Evolutionary conservation across 2,113 vertebrate genomes (phyloP).

Genomic region (Tiliqua scincoides): DNA sequence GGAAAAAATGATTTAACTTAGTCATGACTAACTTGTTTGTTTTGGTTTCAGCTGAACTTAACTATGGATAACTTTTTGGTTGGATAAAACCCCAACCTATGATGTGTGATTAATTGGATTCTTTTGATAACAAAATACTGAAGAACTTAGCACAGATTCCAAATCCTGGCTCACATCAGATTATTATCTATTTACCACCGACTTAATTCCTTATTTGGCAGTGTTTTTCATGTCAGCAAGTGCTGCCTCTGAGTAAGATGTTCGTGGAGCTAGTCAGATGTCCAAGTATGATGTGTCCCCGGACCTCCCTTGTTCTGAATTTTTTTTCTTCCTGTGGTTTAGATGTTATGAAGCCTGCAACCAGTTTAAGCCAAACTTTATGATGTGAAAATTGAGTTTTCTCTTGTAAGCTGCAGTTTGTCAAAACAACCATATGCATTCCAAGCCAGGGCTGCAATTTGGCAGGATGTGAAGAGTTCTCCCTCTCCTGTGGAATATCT

Average conservation of each 20-base stretch:
- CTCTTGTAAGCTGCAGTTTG: constrained; percentile 69
- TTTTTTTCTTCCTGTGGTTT: constrained; percentile 61
- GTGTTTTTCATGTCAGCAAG: constrained; percentile 15
- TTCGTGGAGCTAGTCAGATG: constrained; percentile 45
- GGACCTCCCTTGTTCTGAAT: constrained; percentile 51
- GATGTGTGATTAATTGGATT: background rate
- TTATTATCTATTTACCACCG: constrained; percentile 28
- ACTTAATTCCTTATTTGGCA: constrained; percentile 36
- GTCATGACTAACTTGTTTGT: background rate
- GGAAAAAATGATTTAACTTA: background rate
- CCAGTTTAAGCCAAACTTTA: constrained; percentile 64
- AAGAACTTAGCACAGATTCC: constrained; percentile 14
- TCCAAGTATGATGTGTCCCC: constrained; percentile 46
- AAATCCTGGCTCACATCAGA: constrained; percentile 3
- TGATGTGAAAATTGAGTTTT: constrained; percentile 74
- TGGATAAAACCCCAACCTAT: background rate
- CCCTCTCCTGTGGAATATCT: constrained; percentile 56
- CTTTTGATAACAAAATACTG: background rate
- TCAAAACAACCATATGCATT: constrained; percentile 65
- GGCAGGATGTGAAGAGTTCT: constrained; percentile 59
- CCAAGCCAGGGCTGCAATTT: constrained; percentile 57
- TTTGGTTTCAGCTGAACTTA: background rate
- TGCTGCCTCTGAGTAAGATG: constrained; percentile 22
- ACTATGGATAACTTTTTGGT: background rate
- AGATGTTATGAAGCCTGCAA: constrained; percentile 59